These are phyloP conservation scores for Ptychochromis oligacanthus DNA, from an alignment of 2,113 vertebrate genomes.

Conservation along the genomic window DNA sequence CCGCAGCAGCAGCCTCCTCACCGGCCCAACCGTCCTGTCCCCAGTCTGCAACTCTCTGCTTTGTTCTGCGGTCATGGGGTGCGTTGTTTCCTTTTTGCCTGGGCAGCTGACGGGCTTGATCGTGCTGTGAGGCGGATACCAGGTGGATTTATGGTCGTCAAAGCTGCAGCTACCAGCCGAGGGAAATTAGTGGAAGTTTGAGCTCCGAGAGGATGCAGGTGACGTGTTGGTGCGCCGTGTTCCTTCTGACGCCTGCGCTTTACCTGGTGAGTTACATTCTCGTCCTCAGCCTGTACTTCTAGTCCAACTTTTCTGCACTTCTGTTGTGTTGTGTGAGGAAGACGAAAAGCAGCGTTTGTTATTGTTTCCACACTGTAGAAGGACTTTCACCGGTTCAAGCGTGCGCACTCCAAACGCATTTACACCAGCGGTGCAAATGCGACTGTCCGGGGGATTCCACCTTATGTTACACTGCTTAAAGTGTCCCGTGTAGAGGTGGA, in stretches of 20 bases:
- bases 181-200: slow-evolving; percentile 90
- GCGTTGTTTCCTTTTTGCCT: slow-evolving; percentile 84
- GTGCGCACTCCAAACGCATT: background rate
- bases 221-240: slow-evolving; percentile 90
- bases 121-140: slow-evolving; percentile 86
- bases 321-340: background rate
- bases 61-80: slow-evolving; percentile 87
- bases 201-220: slow-evolving; percentile 92
- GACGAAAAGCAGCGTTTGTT: background rate
- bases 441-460: background rate
- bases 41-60: slow-evolving; percentile 76
- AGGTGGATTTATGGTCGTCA: slow-evolving; percentile 94
- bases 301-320: slow-evolving; percentile 3
- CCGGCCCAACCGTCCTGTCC: slow-evolving; percentile 2
- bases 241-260: slow-evolving; percentile 89
- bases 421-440: background rate
- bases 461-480: background rate
- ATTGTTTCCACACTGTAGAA: background rate
- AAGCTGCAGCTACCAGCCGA: slow-evolving; percentile 84
- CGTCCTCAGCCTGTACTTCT: background rate
- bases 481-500: background rate
- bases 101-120: slow-evolving; percentile 86
- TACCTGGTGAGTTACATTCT: slow-evolving; percentile 89
- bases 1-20: background rate
- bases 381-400: background rate